Percentiles rank a stretch among this genome's conserved stretches.
Conservation (phyloP, 2,113 vertebrate species). For the Chitala chitala region DNA sequence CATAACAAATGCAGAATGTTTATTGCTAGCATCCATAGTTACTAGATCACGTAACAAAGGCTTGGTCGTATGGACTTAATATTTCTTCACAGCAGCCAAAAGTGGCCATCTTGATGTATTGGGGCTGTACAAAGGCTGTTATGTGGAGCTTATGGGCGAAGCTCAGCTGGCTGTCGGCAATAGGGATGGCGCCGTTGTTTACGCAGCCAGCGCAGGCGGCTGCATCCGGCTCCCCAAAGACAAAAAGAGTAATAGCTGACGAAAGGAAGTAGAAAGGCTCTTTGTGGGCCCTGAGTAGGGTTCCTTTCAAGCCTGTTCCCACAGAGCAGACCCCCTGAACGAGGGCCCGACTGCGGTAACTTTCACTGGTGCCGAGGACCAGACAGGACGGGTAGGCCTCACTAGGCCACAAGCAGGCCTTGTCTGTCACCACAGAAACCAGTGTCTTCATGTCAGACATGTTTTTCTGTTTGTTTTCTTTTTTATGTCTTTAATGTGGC, state of each 20-base stretch:
- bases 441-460: conserved; percentile 79
- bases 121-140: background rate
- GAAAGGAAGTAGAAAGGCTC: conserved; percentile 63
- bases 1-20: background rate
- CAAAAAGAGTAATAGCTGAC: conserved; percentile 62
- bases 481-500: conserved; percentile 76
- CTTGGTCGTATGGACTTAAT: background rate
- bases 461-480: conserved; percentile 81
- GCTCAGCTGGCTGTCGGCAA: background rate
- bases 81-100: background rate
- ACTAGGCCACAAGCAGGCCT: conserved; percentile 71
- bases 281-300: conserved; percentile 66
- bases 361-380: conserved; percentile 74
- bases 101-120: background rate
- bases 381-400: conserved; percentile 67
- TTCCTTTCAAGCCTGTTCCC: conserved; percentile 70
- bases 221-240: conserved; percentile 57
- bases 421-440: conserved; percentile 77
- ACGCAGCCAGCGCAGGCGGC: conserved; percentile 39
- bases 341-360: conserved; percentile 67
- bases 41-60: background rate
- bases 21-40: background rate
- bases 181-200: conserved; percentile 33
- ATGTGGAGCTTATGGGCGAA: background rate
- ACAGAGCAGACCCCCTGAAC: conserved; percentile 58